A percentile compares a stretch with the other conserved stretches of the same genome.
phyloP scores from a whole-genome alignment of 2,888 invertebrate species.

The Torymus aiolomorphi region DNA sequence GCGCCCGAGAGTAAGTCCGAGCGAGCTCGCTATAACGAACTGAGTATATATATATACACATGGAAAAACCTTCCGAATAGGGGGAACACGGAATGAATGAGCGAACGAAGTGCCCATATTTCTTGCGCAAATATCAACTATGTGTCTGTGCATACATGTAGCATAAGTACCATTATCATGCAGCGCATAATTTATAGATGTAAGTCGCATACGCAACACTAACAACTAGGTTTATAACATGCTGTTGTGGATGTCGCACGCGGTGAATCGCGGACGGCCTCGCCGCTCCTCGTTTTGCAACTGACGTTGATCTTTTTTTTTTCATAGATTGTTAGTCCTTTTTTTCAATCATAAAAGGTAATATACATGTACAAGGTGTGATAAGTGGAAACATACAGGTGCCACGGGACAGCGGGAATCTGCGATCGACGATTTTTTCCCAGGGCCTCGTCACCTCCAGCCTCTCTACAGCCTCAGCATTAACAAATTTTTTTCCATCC shows the following conservation, averaged over 20 bases:
- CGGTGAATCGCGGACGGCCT: neutral
- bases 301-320: neutral
- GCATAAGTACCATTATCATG: neutral
- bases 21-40: constrained; percentile 14
- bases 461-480: constrained; percentile 62
- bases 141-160: neutral
- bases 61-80: neutral
- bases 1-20: constrained; percentile 6
- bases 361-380: constrained; percentile 1
- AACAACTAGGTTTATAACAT: neutral
- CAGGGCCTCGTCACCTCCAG: constrained; percentile 65
- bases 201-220: constrained; percentile 17
- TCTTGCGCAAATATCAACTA: neutral
- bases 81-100: constrained; percentile 24
- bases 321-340: neutral
- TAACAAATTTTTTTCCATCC: constrained; percentile 15
- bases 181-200: neutral
- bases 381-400: constrained; percentile 34
- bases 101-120: constrained; percentile 50
- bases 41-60: neutral
- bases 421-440: constrained; percentile 62
- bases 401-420: constrained; percentile 59
- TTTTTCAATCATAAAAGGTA: neutral
- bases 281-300: neutral
- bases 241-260: neutral